Evolutionary conservation across 2,113 vertebrate genomes (phyloP), one percentile per base, ranked within the genome.

Genomic region (Ciconia stormi): DNA sequence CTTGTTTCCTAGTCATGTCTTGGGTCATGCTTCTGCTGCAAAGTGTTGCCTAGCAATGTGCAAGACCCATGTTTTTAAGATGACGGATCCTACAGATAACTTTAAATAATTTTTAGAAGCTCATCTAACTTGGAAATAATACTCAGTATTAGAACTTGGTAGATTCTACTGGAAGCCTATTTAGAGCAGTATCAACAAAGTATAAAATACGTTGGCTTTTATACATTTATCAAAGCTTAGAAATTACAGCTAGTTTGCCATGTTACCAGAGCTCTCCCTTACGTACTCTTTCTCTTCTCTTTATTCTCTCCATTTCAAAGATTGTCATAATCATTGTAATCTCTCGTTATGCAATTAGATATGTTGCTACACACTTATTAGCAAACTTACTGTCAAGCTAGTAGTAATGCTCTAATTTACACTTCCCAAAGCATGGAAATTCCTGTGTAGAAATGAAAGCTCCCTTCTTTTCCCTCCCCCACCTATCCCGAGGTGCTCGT

Each of bases 381-480:
- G 87, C 89, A 95, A 96, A 93, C 77, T 90, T 85, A 77, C 92
- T 95, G 95, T 96, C 87, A 95, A 66, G 91, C 90, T 80, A 72
- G 77, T 92, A 59, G 91, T 95, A 97, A 95, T 93, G 81, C 89
- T 97, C 61, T 96, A 86, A 95, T 96, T 96, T 97, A 96, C 88
- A 95, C 95, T 97, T 97, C 96, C 96, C 90, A 95, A 81, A 96
- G 95, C 94, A 89, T 90, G 90, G 94, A 93, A 95, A 90, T 90
- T 78, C 88, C 86, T 83, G 52, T 92, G 73, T 78, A 87, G 83
- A 89, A 94, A 79, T 67, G 91, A 90, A 83, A 58, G 66, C 88
- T 95, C 87, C 50, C 66, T 94, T 87, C 78, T 96, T 80, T 87
- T 91, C 90, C 85, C 82, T 95, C 94, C 94, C 95, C 78, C 94